Percentiles rank a stretch among this genome's conserved stretches.
These are phyloP conservation scores for Porites evermanni DNA, from an alignment of 92 coral and sea anemone species.

Conservation along the genomic window DNA sequence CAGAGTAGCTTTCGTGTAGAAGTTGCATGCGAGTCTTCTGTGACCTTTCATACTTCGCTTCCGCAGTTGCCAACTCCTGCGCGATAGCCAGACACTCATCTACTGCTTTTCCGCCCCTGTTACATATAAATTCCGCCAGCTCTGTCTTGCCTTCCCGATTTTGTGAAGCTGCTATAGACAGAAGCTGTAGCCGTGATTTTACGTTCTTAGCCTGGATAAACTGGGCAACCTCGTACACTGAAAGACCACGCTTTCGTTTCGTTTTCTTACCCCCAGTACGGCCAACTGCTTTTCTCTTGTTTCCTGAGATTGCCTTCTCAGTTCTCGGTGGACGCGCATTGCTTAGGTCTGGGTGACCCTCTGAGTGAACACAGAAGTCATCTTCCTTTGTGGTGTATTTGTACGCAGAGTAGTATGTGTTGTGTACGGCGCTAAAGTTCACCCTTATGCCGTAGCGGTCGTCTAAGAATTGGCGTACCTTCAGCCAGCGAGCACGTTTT, in stretches of 20 bases:
- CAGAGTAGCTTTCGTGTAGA: background rate
- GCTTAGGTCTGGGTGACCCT: slow-evolving; percentile 26
- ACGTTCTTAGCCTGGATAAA: slow-evolving; percentile 38
- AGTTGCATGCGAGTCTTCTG: slow-evolving; percentile 7
- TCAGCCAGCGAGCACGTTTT: slow-evolving; percentile 27
- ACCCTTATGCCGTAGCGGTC: slow-evolving; percentile 2
- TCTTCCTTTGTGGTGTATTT: slow-evolving; percentile 27
- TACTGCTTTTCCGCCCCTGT: slow-evolving; percentile 10
- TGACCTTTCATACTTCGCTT: slow-evolving; percentile 3
- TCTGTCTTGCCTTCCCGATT: slow-evolving; percentile 48
- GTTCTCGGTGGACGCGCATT: slow-evolving; percentile 16
- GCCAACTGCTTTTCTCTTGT: background rate
- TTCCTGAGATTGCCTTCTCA: slow-evolving; percentile 21
- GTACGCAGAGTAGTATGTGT: slow-evolving; percentile 30
- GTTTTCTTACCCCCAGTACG: background rate
- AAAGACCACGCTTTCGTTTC: slow-evolving; percentile 20
- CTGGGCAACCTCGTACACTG: slow-evolving; percentile 47
- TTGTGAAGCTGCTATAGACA: slow-evolving; percentile 31
- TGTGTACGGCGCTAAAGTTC: slow-evolving; percentile 33
- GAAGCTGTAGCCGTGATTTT: slow-evolving; percentile 34
- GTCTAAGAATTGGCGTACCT: slow-evolving; percentile 17
- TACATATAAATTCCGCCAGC: slow-evolving; percentile 30
- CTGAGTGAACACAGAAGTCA: background rate
- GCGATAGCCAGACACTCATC: slow-evolving; percentile 27
- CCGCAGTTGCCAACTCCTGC: slow-evolving; percentile 9